Base-by-base conservation (phyloP, 2,888 invertebrate species). In the Drosophila fulvimacula region DNA sequence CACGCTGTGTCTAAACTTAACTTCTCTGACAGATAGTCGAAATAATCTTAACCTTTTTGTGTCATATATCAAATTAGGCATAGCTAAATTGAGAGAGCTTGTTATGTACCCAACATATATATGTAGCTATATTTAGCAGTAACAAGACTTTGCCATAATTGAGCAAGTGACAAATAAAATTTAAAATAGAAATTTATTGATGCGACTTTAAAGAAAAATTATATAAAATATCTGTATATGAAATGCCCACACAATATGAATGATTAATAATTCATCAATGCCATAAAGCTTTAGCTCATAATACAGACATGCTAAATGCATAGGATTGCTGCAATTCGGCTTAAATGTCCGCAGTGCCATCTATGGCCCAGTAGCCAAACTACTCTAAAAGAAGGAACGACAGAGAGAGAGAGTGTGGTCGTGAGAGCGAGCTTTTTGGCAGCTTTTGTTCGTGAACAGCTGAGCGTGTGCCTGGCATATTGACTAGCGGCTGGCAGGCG, bases 391-490 rank as follows among this genome's bases (percentile, higher is more conserved):
- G n/a, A 64, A 27, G 19, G 32, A 38, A 65, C 57, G 68, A 38
- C 55, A 68, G 68, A 34, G 19, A 44, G 38, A 63, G 39, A n/a
- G 15, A 2, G n/a, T 0, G 15, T 6, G 6, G 6, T 15, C 15
- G 10, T 39, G 41, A 42, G 70, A 61, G 69, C 41, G 62, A 75
- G 76, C 76, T 68, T 73, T 69, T 46, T 3, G 11, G 15, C 46
- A 78, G 82, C 81, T 81, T 66, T 79, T 6, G 9, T 51, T 51
- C 19, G 19, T 17, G 15, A 79, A 59, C 79, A 79, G 79, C 81
- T 78, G 81, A 66, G 73, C 69, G 44, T 27, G 48, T 27, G 64
- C 69, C 60, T 63, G 82, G 82, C 84, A 83, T 75, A 78, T 61
- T 72, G 81, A 63, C 74, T 59, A 57, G 61, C 62, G 71, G 52